These are phyloP conservation scores for Actinostola sp. DNA, from an alignment of 92 coral and sea anemone genomes.

Conservation along the genomic window DNA sequence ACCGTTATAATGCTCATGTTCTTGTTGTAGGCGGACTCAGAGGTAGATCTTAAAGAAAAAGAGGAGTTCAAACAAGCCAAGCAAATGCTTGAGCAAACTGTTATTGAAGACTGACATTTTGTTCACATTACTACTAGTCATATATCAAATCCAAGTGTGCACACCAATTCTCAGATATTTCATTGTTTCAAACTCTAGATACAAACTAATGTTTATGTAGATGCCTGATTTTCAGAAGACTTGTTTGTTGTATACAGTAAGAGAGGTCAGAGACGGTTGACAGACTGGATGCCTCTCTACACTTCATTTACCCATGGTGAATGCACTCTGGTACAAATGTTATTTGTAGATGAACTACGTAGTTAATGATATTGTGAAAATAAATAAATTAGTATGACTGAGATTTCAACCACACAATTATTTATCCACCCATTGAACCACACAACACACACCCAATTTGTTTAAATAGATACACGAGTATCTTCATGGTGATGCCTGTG, in stretches of 20 bases:
- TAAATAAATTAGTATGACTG: too few relatives aligned
- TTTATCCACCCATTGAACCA: too few relatives aligned
- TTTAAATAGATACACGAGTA: too few relatives aligned
- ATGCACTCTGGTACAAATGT: too few relatives aligned
- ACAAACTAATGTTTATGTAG: neutral
- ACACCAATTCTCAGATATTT: neutral
- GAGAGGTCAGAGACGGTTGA: too few relatives aligned
- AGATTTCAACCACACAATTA: too few relatives aligned
- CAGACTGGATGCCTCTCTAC: too few relatives aligned
- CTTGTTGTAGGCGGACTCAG: slow-evolving; percentile 50
- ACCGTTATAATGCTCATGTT: neutral
- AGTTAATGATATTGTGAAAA: too few relatives aligned
- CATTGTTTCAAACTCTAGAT: neutral
- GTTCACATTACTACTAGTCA: neutral
- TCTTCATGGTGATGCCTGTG: too few relatives aligned
- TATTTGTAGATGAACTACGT: too few relatives aligned
- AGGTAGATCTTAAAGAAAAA: slow-evolving; percentile 61
- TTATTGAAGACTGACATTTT: slow-evolving; percentile 58
- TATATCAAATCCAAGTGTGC: neutral
- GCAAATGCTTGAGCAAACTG: slow-evolving; percentile 61
- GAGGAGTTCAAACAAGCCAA: slow-evolving; percentile 76
- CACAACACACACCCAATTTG: too few relatives aligned
- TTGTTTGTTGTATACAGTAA: neutral
- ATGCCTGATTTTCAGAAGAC: neutral
- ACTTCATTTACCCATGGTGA: too few relatives aligned